Conservation (phyloP, 2,797 vertebrate species). For the Taenioides sp. region DNA sequence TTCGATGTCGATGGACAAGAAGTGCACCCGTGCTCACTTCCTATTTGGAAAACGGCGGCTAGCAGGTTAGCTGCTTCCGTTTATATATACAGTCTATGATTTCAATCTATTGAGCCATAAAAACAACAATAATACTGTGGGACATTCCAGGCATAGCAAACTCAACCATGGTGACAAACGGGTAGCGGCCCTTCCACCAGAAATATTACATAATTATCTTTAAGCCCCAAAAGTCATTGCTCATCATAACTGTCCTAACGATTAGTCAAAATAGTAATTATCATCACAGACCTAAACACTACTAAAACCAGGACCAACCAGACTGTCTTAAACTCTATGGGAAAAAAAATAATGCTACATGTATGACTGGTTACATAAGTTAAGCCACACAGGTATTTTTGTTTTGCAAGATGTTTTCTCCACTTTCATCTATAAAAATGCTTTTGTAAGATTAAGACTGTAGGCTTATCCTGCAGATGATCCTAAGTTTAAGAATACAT, state of each 20-base stretch:
- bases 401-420: not conserved
- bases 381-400: not conserved
- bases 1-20: too few relatives aligned
- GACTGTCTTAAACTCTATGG: constrained; percentile 26
- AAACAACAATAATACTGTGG: too few relatives aligned
- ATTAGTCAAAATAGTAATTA: not conserved
- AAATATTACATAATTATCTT: not conserved
- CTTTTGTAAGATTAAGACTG: not conserved
- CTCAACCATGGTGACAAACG: too few relatives aligned
- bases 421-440: not conserved
- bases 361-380: not conserved
- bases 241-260: too few relatives aligned
- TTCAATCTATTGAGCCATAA: too few relatives aligned
- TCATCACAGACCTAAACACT: constrained; percentile 8
- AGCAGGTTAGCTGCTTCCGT: too few relatives aligned
- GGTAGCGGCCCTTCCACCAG: not conserved
- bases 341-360: not conserved
- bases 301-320: constrained; percentile 15
- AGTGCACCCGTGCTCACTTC: too few relatives aligned
- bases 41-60: too few relatives aligned
- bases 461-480: not conserved
- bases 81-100: too few relatives aligned
- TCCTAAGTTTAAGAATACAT: not conserved
- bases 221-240: not conserved
- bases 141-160: too few relatives aligned